Conservation (phyloP, 2,113 vertebrate species). For the Cyprinus carpio region DNA sequence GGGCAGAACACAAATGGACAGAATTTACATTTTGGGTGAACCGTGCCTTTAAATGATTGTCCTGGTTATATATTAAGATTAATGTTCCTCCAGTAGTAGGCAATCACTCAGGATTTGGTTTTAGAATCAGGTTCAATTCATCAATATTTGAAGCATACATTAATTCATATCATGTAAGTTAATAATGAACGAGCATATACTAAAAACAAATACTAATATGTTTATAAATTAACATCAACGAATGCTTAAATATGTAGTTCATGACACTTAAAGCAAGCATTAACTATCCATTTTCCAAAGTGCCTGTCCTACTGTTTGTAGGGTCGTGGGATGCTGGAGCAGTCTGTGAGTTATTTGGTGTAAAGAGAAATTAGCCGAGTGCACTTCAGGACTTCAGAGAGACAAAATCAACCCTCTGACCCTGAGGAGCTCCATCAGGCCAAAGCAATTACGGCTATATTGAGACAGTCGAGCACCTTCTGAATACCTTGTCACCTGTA, state of each 20-base stretch:
- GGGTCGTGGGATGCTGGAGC: not conserved
- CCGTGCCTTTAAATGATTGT: not conserved
- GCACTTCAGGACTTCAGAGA: not conserved
- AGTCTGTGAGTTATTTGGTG: not conserved
- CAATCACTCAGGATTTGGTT: not conserved
- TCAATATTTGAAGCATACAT: not conserved
- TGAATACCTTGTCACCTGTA: not conserved
- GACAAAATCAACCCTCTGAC: conserved; percentile 1
- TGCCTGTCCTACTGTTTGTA: not conserved
- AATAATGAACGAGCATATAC: not conserved
- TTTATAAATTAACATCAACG: not conserved
- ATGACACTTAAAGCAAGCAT: not conserved
- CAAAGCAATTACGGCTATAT: conserved; percentile 9
- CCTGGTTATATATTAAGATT: not conserved
- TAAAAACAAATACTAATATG: not conserved
- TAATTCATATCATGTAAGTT: not conserved
- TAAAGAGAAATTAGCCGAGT: not conserved
- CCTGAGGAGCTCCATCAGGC: not conserved
- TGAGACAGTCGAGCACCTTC: not conserved
- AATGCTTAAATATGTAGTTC: not conserved
- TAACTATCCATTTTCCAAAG: not conserved
- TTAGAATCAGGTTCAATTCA: not conserved
- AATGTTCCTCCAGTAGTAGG: not conserved
- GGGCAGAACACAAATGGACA: no score
- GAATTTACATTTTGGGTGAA: no score